phyloP scores from a whole-genome alignment of 2,797 vertebrate genomes.

The Benthosema pterotum region DNA sequence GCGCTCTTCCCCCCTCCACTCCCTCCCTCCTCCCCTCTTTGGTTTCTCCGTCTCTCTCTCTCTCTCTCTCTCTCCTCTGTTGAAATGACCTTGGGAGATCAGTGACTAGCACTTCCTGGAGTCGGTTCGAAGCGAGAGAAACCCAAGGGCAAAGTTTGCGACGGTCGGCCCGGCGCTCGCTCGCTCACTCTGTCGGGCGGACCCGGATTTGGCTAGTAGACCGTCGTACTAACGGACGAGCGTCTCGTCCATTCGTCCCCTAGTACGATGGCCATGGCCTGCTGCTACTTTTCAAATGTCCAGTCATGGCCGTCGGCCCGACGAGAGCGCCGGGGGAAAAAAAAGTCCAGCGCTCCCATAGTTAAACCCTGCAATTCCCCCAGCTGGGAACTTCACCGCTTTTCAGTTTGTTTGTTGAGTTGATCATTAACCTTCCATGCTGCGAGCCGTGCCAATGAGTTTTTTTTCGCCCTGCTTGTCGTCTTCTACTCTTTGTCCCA shows the following conservation, averaged over 20 bases:
- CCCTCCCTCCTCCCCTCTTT: slow-evolving; percentile 62
- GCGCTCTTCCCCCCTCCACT: slow-evolving; percentile 24
- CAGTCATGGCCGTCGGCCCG: slow-evolving; percentile 36
- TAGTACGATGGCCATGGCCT: no score
- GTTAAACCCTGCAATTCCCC: slow-evolving; percentile 60
- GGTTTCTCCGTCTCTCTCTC: slow-evolving; percentile 62
- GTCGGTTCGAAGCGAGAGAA: slow-evolving; percentile 75
- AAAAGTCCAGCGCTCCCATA: slow-evolving; percentile 28
- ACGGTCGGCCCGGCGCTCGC: slow-evolving; percentile 11
- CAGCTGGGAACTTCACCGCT: slow-evolving; percentile 54
- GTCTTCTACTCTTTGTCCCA: slow-evolving; percentile 48
- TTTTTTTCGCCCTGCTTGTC: slow-evolving; percentile 28
- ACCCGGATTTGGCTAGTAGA: slow-evolving; percentile 31
- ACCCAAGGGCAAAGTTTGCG: slow-evolving; percentile 90
- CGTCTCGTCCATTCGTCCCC: no score
- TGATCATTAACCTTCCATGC: slow-evolving; percentile 77
- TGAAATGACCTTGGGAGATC: slow-evolving; percentile 95
- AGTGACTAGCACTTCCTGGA: slow-evolving; percentile 85
- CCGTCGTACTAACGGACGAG: no score
- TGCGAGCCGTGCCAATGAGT: slow-evolving; percentile 40
- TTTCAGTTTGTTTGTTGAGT: slow-evolving; percentile 62
- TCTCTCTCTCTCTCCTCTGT: slow-evolving; percentile 68
- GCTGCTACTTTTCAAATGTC: no score
- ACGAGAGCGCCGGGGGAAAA: not conserved
- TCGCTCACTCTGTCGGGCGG: slow-evolving; percentile 17